These are phyloP conservation scores for Chaetops frenatus DNA, from an alignment of 2,113 vertebrate genomes.

Conservation along the genomic window DNA sequence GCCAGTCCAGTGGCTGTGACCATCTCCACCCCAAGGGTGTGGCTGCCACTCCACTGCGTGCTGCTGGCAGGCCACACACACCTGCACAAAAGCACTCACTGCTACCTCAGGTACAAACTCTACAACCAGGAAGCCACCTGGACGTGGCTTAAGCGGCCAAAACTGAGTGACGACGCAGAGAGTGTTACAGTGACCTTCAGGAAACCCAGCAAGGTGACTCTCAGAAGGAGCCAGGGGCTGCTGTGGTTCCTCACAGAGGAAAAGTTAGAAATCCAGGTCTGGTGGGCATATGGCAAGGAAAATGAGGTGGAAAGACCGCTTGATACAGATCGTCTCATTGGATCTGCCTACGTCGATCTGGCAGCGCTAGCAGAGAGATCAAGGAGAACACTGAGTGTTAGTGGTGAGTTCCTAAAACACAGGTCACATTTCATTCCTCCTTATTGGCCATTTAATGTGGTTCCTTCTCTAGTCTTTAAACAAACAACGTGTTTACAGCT, in stretches of 20 bases:
- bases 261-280: slow-evolving; percentile 88
- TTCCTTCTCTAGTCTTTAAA: neutral
- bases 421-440: neutral
- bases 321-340: slow-evolving; percentile 85
- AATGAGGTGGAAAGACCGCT: slow-evolving; percentile 74
- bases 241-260: slow-evolving; percentile 92
- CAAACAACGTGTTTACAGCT: neutral
- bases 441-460: neutral
- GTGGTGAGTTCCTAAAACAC: slow-evolving; percentile 73
- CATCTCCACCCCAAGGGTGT: slow-evolving; percentile 78
- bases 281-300: slow-evolving; percentile 84
- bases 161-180: slow-evolving; percentile 9
- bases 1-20: slow-evolving; percentile 51
- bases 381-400: slow-evolving; percentile 72
- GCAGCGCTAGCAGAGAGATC: slow-evolving; percentile 68
- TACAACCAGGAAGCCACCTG: slow-evolving; percentile 80
- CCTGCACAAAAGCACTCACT: slow-evolving; percentile 75
- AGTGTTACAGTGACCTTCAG: slow-evolving; percentile 76
- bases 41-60: slow-evolving; percentile 84
- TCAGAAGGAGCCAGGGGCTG: slow-evolving; percentile 76
- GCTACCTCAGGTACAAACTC: slow-evolving; percentile 90
- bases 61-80: slow-evolving; percentile 75
- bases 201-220: slow-evolving; percentile 66
- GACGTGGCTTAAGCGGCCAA: slow-evolving; percentile 80
- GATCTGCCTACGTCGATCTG: slow-evolving; percentile 86